Evolutionary conservation across 2,113 vertebrate genomes (phyloP).

Genomic region (Dascyllus trimaculatus): DNA sequence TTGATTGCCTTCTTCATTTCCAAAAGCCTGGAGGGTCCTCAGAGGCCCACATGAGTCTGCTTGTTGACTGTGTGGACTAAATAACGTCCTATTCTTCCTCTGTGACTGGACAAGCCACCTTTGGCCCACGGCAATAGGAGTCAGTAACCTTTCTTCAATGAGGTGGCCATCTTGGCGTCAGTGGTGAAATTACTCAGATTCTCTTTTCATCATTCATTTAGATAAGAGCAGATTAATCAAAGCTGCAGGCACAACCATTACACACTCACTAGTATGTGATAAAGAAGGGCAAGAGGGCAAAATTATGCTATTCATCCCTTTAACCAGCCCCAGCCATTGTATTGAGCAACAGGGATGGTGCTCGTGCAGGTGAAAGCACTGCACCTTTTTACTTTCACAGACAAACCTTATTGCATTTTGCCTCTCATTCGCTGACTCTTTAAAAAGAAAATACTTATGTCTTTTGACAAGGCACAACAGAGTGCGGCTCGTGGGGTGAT

Average conservation of each 20-base stretch:
- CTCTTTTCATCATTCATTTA: conserved; percentile 4
- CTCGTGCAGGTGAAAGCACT: no score
- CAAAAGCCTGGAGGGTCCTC: conserved; percentile 45
- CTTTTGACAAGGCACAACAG: no score
- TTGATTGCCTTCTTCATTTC: conserved; percentile 66
- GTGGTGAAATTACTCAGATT: conserved; percentile 11
- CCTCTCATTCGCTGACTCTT: no score
- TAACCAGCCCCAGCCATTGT: background rate
- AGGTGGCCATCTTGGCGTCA: conserved; percentile 21
- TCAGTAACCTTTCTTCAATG: conserved; percentile 43
- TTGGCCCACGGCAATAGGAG: conserved; percentile 33
- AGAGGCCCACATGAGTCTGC: conserved; percentile 42
- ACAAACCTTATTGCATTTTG: no score
- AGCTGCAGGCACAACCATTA: conserved; percentile 9
- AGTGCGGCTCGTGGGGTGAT: no score
- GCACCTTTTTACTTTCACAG: no score
- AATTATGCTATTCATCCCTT: background rate
- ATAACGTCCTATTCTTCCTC: conserved; percentile 40
- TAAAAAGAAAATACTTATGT: no score
- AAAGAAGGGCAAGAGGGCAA: background rate
- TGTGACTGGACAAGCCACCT: conserved; percentile 32
- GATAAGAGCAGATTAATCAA: conserved; percentile 44
- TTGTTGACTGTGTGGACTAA: conserved; percentile 43
- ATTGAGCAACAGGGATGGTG: background rate
- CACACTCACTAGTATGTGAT: background rate